These are phyloP conservation scores for Catharus ustulatus DNA, from an alignment of 2,797 vertebrate genomes.

Conservation along the genomic window DNA sequence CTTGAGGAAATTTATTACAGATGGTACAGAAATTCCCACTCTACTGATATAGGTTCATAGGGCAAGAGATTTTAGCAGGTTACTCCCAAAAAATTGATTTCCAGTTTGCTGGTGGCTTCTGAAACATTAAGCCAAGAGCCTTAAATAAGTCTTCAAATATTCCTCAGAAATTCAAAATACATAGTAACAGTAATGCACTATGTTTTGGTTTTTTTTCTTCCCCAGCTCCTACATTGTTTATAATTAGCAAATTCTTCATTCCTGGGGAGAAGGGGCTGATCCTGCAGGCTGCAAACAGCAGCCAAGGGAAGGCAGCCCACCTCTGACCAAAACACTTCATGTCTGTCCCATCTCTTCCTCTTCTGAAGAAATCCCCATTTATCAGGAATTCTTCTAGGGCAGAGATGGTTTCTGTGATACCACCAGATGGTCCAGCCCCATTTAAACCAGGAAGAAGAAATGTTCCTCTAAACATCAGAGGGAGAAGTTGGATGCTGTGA, in stretches of 20 bases:
- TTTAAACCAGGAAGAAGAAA: neutral
- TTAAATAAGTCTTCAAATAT: neutral
- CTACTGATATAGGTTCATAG: neutral
- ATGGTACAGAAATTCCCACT: neutral
- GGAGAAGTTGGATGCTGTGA: neutral
- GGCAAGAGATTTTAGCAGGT: neutral
- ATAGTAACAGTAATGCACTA: fast-evolving
- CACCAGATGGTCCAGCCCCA: neutral
- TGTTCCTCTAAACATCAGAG: neutral
- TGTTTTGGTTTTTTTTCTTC: fast-evolving
- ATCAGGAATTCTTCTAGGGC: neutral
- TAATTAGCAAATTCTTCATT: neutral
- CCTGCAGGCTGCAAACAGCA: neutral
- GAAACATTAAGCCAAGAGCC: neutral
- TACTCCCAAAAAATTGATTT: neutral
- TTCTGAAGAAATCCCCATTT: neutral
- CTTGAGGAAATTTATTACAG: neutral
- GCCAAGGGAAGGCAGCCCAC: neutral
- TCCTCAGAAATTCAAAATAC: neutral
- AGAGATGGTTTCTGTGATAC: neutral
- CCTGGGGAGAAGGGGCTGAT: neutral
- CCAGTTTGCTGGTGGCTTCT: neutral
- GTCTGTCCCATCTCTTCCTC: neutral
- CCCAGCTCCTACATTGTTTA: neutral
- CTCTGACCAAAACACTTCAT: neutral